Evolutionary conservation across 2,113 vertebrate genomes (phyloP).

Genomic region (Trematomus loennbergii): DNA sequence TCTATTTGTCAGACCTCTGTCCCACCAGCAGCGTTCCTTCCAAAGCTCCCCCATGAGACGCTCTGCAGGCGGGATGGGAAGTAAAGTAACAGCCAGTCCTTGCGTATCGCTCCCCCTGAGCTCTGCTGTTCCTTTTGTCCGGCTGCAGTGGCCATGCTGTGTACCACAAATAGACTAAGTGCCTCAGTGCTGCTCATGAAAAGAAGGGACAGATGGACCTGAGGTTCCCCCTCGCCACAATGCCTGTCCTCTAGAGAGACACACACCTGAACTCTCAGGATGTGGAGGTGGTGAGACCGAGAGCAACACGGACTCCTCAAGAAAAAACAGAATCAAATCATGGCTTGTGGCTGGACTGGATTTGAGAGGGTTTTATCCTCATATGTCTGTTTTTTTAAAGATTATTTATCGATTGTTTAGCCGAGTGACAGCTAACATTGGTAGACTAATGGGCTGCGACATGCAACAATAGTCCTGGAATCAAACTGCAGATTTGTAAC

Average conservation of each 20-base stretch:
- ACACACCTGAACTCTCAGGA: slow-evolving; percentile 5
- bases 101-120: not conserved
- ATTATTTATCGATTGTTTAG: not conserved
- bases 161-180: slow-evolving; percentile 51
- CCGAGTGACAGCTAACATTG: not conserved
- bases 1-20: not conserved
- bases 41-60: not conserved
- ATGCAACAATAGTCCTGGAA: not conserved
- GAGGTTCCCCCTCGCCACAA: not conserved
- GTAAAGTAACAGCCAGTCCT: not conserved
- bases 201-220: slow-evolving; percentile 49
- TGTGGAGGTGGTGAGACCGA: not conserved
- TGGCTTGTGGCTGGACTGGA: not conserved
- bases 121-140: slow-evolving; percentile 26
- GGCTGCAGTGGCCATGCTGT: not conserved
- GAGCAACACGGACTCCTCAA: not conserved
- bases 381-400: not conserved
- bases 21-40: not conserved
- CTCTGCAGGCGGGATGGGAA: not conserved
- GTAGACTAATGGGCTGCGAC: not conserved
- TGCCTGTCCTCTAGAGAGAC: not conserved
- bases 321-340: not conserved
- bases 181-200: slow-evolving; percentile 26
- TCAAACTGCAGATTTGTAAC: too few species aligned
- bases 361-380: not conserved